A percentile compares a stretch with the other conserved stretches of the same genome.
phyloP scores from a whole-genome alignment of 2,797 vertebrate genomes.

The Otolemur crassicaudatus region DNA sequence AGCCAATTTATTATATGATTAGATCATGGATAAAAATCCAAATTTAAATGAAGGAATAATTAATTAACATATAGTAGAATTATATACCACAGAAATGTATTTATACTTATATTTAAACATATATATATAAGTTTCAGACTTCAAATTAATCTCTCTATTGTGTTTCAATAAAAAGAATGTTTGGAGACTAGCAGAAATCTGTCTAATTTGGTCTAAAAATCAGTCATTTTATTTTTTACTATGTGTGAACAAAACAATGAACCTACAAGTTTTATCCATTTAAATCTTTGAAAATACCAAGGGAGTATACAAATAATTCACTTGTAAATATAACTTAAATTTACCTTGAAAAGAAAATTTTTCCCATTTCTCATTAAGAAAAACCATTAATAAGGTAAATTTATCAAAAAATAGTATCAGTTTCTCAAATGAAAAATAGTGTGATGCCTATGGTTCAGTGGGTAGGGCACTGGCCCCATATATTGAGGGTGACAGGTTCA shows the following conservation, averaged over 20 bases:
- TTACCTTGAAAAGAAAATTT: not conserved
- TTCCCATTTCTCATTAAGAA: not conserved
- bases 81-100: not conserved
- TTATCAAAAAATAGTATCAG: not conserved
- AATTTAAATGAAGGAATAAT: not conserved
- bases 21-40: not conserved
- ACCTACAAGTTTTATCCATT: not conserved
- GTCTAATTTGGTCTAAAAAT: not conserved
- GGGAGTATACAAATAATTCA: not conserved
- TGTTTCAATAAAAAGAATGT: not conserved
- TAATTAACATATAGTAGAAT: not conserved
- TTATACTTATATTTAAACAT: too few relatives aligned
- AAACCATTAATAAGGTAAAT: not conserved
- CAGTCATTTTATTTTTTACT: not conserved
- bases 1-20: not conserved
- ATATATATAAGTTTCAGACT: not conserved
- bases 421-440: not conserved
- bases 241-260: not conserved
- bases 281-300: not conserved
- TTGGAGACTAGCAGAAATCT: not conserved
- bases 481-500: too few relatives aligned
- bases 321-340: not conserved
- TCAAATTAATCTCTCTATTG: not conserved
- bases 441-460: too few relatives aligned
- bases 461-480: too few relatives aligned